Evolutionary conservation across 2,888 invertebrate species (phyloP).

Genomic region (Lepas anatifera): DNA sequence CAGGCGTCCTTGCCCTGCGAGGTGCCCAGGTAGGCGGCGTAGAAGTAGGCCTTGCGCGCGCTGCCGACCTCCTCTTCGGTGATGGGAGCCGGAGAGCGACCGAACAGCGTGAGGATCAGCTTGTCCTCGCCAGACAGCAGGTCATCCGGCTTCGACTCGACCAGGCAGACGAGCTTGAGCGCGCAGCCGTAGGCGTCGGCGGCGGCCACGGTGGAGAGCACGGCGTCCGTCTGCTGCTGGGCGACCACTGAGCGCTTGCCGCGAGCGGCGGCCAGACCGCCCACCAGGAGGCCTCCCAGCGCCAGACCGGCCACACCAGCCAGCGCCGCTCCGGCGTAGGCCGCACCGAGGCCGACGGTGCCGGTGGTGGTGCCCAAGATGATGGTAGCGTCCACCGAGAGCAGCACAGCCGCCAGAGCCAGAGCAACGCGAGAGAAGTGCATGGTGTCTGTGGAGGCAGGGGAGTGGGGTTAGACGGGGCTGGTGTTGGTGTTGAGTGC

Average conservation of each 20-base stretch:
- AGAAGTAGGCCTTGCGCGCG: background rate
- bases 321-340: background rate
- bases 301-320: background rate
- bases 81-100: background rate
- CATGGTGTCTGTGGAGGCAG: background rate
- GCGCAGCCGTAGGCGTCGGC: slow-evolving; percentile 8
- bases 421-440: background rate
- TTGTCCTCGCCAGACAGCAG: background rate
- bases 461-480: too few relatives aligned
- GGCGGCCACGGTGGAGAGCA: slow-evolving; percentile 1
- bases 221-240: background rate
- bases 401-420: background rate
- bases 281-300: background rate
- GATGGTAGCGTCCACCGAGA: background rate
- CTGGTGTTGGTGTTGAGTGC: too few relatives aligned
- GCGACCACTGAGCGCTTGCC: background rate
- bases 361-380: background rate
- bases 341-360: background rate
- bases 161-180: slow-evolving; percentile 3
- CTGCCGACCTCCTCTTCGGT: background rate
- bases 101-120: background rate
- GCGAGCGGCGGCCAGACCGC: background rate
- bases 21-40: slow-evolving; percentile 5
- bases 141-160: background rate
- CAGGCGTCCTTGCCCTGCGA: background rate